Evolutionary conservation across 1,140 invertebrate genomes (phyloP).

Genomic region (Solenopsis fugax): DNA sequence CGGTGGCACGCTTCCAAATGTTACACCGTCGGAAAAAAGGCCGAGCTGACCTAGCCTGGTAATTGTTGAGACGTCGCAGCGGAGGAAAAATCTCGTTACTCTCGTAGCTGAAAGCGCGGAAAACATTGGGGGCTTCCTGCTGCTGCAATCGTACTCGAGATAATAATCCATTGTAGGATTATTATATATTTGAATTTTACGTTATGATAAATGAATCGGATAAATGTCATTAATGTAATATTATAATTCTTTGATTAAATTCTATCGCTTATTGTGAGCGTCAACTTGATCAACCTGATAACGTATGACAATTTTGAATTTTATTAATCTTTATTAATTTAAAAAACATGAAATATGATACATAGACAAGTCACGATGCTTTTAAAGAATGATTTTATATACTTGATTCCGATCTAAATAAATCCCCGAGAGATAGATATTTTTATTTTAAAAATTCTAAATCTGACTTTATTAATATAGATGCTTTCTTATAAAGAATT

Average conservation of each 20-base stretch:
- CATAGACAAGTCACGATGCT: neutral
- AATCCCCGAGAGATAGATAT: neutral
- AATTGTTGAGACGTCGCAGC: conserved; percentile 47
- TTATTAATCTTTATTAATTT: conserved; percentile 21
- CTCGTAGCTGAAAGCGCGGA: conserved; percentile 11
- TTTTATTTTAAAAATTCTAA: neutral
- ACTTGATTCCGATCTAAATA: neutral
- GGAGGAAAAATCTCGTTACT: conserved; percentile 46
- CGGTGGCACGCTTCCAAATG: conserved; percentile 42
- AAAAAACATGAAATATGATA: neutral
- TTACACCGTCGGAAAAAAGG: conserved; percentile 39
- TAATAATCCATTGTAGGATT: conserved; percentile 21
- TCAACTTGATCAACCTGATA: neutral
- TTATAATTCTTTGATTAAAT: conserved; percentile 33
- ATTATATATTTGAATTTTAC: neutral
- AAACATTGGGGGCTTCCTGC: conserved; percentile 10
- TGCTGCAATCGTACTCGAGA: conserved; percentile 17
- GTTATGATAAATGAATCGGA: neutral
- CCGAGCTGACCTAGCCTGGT: conserved; percentile 25
- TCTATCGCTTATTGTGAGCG: neutral
- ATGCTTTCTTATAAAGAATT: neutral
- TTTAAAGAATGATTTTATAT: neutral
- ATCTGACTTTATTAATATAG: neutral
- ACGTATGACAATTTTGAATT: neutral
- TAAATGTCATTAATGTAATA: neutral